Base-by-base conservation (phyloP, 2,888 invertebrate genomes). In the Dryobota labecula region DNA sequence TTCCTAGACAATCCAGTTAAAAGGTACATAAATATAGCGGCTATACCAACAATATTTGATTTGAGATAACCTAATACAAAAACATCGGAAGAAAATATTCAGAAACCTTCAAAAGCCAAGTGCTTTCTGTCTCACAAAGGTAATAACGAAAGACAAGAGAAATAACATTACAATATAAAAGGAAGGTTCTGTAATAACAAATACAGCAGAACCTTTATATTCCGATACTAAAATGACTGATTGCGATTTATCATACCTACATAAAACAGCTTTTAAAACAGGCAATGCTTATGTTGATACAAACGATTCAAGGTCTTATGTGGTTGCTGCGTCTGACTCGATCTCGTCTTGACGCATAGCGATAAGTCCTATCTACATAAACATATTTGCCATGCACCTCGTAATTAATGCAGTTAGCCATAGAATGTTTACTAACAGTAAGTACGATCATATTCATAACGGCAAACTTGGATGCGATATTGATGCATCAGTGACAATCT, bases 231-330 rank as follows among this genome's bases (percentile, higher is more conserved):
- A 45, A 67, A 45, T 60, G 8, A 57, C 20, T 77, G 63, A 66
- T 63, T 64, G 61, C 41, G 15, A 53, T 63, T 58, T 67, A 63
- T 41, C 41, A 41, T 15, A 4, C 0, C 7, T 69, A 43, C 36
- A 67, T 72, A 67, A 71, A 69, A 82, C 27, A 62, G n/a, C 41
- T 43, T 63, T 56, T 63, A 72, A 73, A 77, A 63, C 41, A 65
- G 67, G 57, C 65, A 49, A 49, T 53, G 53, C 57, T 38, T 56
- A 33, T 70, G 43, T 76, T 69, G 49, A 66, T 57, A 70, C 30
- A 73, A 74, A 41, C 49, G 47, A 79, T 79, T 73, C 86, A 89
- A 87, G 88, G 88, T 73, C 80, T 84, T 78, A 64, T 86, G 88
- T 81, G 86, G 86, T 85, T 80, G 71, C 73, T 61, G 77, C 76